Conservation (phyloP, 2,888 invertebrate species). For the Caenorhabditis auriculariae region DNA sequence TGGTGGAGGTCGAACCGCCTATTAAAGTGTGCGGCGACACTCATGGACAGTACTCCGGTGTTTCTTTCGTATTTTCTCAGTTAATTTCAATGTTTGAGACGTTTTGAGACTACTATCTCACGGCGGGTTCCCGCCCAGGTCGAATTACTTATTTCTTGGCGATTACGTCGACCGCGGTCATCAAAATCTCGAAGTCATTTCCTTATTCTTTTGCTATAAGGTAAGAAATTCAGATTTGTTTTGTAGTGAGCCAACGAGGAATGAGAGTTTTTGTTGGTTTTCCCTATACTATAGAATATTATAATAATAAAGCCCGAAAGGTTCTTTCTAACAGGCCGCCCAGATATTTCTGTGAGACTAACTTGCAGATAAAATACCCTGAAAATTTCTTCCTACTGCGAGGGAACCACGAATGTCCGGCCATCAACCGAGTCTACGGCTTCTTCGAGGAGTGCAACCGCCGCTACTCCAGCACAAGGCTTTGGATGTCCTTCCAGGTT, state of each 20-base stretch:
- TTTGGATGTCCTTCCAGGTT: slow-evolving; percentile 49
- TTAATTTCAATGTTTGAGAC: slow-evolving; percentile 17
- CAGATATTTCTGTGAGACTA: too few species aligned
- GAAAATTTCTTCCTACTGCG: slow-evolving; percentile 47
- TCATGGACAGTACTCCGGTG: slow-evolving; percentile 52
- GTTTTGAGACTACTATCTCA: slow-evolving; percentile 46
- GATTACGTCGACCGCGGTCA: slow-evolving; percentile 54
- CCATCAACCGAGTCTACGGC: slow-evolving; percentile 52
- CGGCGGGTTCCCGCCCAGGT: slow-evolving; percentile 44
- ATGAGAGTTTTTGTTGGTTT: too few species aligned
- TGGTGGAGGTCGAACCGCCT: slow-evolving; percentile 48
- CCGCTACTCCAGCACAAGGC: slow-evolving; percentile 38
- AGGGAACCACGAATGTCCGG: slow-evolving; percentile 48
- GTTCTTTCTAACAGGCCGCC: too few species aligned
- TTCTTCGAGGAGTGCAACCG: slow-evolving; percentile 52
- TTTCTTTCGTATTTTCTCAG: neutral
- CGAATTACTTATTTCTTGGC: slow-evolving; percentile 54
- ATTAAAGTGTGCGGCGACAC: slow-evolving; percentile 53
- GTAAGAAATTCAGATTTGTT: neutral
- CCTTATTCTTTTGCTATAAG: slow-evolving; percentile 48
- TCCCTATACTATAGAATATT: too few species aligned
- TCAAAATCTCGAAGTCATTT: slow-evolving; percentile 46
- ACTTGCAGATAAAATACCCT: slow-evolving; percentile 28
- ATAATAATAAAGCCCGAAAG: too few species aligned
- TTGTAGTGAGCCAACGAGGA: too few species aligned